Conservation (phyloP, 2,113 vertebrate genomes). For the Hippocampus guttulatus region DNA sequence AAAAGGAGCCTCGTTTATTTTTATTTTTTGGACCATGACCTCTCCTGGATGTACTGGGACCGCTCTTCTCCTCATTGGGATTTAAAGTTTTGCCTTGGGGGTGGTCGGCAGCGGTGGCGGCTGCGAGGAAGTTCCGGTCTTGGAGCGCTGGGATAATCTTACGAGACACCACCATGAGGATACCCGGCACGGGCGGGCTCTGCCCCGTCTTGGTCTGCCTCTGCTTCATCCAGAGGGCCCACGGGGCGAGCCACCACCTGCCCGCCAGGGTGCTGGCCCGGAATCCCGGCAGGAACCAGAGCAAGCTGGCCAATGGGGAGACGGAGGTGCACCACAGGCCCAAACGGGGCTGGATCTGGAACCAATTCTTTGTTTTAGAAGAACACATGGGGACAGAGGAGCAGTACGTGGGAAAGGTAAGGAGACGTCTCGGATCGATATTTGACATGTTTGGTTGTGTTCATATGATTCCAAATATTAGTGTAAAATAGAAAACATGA, state of each 20-base stretch:
- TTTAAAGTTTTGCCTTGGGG: constrained; percentile 70
- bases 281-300: constrained; percentile 92
- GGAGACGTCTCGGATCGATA: constrained; percentile 26
- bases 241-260: constrained; percentile 69
- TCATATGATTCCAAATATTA: too few relatives aligned
- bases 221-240: constrained; percentile 90
- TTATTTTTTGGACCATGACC: constrained; percentile 74
- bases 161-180: constrained; percentile 85
- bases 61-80: constrained; percentile 64
- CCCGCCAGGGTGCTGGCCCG: constrained; percentile 59
- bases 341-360: constrained; percentile 99
- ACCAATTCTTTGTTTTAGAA: constrained; percentile 99
- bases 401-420: constrained; percentile 98
- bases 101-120: constrained; percentile 52
- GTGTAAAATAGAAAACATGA: too few relatives aligned
- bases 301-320: constrained; percentile 81
- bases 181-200: constrained; percentile 85
- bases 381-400: constrained; percentile 95
- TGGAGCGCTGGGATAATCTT: constrained; percentile 59
- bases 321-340: constrained; percentile 96
- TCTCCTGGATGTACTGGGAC: constrained; percentile 74
- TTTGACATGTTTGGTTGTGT: background rate
- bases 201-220: constrained; percentile 94
- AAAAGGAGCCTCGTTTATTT: constrained; percentile 51
- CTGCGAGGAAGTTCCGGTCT: constrained; percentile 41